Evolutionary conservation across 2,797 vertebrate species (phyloP), one percentile per base, ranked within the genome.

Genomic region (Poecilia velifera): DNA sequence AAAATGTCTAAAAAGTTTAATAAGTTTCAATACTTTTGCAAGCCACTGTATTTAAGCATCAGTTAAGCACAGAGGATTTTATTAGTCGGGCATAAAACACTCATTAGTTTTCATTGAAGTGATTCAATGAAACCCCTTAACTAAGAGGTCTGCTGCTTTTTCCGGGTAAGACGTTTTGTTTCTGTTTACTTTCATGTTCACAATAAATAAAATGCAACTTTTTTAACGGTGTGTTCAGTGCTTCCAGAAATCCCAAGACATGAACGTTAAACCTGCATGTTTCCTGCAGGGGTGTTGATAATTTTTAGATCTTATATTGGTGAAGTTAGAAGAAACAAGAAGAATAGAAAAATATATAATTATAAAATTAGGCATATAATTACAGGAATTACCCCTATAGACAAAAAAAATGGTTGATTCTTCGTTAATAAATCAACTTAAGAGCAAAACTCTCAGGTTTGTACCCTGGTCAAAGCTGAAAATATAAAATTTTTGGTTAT

Each of bases 21-120:
- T 70, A 43, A 25, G 64, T 68, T 8, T 22, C 4, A 41, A 25
- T 41, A 43, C 9, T n/a, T 70, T 43, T 70, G 66, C 39, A 43
- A 43, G 39, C 10, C 39, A n/a, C 39, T 43, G 66, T 70, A 43
- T 53, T 25, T 14, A 16, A 53, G 59, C 55, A 64, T 64, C 39
- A 28, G 10, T 49, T 22, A 75, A 75, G 76, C 36, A 46, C 46
- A 75, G 57, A 31, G 14, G 66, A 72, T 73, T 79, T 68, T 22
- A 76, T 34, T 55, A 79, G 68, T 76, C 49, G 70, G 59, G 66
- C 55, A 39, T 39, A 53, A 20, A 31, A 43, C 39, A 43, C 66
- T 70, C 66, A 41, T 41, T 68, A 13, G 66, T 43, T 70, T 68
- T 70, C 22, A 70, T 4, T 70, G 66, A 70, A 43, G 43, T n/a